A percentile compares a stretch with the other conserved stretches of the same genome.
These are phyloP conservation scores for Oncorhynchus kisutch DNA, from an alignment of 2,113 vertebrate genomes.

Conservation along the genomic window DNA sequence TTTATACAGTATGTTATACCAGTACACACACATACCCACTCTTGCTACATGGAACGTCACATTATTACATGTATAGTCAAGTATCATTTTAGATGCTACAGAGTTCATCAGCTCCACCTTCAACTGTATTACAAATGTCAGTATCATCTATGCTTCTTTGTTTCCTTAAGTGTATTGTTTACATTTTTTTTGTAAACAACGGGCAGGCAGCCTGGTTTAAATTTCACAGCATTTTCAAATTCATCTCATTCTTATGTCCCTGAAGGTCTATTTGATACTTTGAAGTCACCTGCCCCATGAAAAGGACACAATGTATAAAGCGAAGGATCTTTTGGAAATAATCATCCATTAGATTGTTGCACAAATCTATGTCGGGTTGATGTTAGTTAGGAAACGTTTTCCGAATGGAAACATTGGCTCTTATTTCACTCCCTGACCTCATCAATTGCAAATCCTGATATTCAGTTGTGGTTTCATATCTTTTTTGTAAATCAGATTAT, in stretches of 20 bases:
- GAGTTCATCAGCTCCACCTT: constrained; percentile 33
- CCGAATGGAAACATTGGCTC: constrained; percentile 36
- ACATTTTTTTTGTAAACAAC: not conserved
- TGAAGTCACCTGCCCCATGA: constrained; percentile 24
- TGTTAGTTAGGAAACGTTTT: constrained; percentile 16
- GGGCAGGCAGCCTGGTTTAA: not conserved
- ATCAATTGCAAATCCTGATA: constrained; percentile 40
- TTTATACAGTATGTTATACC: constrained; percentile 2
- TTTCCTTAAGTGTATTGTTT: not conserved
- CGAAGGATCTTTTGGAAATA: constrained; percentile 12
- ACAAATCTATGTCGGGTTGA: not conserved
- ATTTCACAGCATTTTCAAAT: not conserved
- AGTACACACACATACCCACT: constrained; percentile 10
- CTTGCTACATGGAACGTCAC: constrained; percentile 18
- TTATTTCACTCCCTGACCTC: constrained; percentile 35
- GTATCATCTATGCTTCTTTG: constrained; percentile 30
- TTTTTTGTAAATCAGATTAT: constrained; percentile 76
- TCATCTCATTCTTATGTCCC: not conserved
- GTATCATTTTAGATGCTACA: constrained; percentile 38
- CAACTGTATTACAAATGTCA: constrained; percentile 18
- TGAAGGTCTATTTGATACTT: not conserved
- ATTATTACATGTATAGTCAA: constrained; percentile 18
- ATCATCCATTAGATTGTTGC: constrained; percentile 28
- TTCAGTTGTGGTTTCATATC: constrained; percentile 53
- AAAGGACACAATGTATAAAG: constrained; percentile 19